Evolutionary conservation across 64 coral and sea anemone genomes (phyloP).

Genomic region (Porites australiensis): DNA sequence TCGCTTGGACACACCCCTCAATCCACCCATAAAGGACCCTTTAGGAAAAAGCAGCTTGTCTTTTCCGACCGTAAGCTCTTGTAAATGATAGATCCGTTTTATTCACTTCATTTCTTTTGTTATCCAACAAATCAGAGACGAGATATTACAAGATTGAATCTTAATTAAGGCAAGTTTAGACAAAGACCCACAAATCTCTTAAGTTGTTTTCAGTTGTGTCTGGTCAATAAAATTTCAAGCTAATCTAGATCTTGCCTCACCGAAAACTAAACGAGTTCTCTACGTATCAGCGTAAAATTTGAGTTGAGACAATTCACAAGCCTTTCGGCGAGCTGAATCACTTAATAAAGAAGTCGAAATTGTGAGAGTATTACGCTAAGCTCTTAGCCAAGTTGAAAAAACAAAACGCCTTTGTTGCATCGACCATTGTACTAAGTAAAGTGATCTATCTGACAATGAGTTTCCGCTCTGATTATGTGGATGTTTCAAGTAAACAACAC

Average conservation of each 20-base stretch:
- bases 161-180: not conserved
- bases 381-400: not conserved
- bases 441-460: not conserved
- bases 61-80: not conserved
- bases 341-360: too few species aligned
- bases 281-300: too few species aligned
- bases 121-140: not conserved
- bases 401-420: not conserved
- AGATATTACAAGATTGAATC: not conserved
- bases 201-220: not conserved
- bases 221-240: too few species aligned
- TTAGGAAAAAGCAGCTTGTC: not conserved
- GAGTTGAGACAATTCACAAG: too few species aligned
- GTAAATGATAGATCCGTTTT: not conserved
- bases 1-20: not conserved
- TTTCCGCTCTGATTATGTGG: too few species aligned
- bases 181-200: not conserved
- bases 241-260: too few species aligned
- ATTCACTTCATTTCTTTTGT: not conserved
- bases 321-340: too few species aligned
- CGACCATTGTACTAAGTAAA: not conserved
- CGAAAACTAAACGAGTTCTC: too few species aligned
- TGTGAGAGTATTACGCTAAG: too few species aligned
- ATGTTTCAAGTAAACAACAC: too few species aligned
- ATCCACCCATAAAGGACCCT: not conserved